These are phyloP conservation scores for Cetonia aurata DNA, from an alignment of 2,888 invertebrate species.

Conservation along the genomic window DNA sequence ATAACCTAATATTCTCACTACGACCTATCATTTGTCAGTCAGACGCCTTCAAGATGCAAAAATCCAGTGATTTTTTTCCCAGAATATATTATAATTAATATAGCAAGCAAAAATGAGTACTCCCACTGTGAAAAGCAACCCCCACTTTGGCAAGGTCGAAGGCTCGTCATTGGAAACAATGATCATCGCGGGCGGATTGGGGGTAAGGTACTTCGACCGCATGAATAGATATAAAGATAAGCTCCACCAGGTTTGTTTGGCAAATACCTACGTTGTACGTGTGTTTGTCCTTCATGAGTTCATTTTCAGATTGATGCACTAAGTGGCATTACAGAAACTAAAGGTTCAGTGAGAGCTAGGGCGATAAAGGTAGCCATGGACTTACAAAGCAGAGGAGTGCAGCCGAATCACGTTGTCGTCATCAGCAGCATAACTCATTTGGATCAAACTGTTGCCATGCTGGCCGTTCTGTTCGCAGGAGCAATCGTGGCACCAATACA, in stretches of 20 bases:
- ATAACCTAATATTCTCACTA: not conserved
- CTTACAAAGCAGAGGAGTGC: conserved; percentile 54
- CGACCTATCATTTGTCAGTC: conserved; percentile 13
- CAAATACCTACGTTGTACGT: no score
- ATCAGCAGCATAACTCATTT: conserved; percentile 58
- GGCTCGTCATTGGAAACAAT: conserved; percentile 17
- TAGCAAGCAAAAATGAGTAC: conserved; percentile 6
- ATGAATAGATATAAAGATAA: conserved; percentile 55
- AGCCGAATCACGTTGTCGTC: conserved; percentile 57
- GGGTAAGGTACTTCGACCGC: conserved; percentile 54
- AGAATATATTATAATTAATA: no score
- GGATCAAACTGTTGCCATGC: conserved; percentile 59
- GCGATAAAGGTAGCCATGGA: conserved; percentile 58
- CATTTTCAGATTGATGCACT: conserved; percentile 58
- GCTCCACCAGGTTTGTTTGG: conserved; percentile 56
- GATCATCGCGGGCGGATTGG: conserved; percentile 53
- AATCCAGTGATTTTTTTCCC: not conserved
- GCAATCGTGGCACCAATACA: conserved; percentile 60
- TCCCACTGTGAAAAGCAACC: not conserved
- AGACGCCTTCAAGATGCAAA: conserved; percentile 15
- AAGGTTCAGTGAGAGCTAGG: conserved; percentile 57
- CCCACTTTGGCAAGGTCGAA: conserved; percentile 14
- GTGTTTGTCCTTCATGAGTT: no score
- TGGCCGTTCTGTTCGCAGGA: conserved; percentile 58
- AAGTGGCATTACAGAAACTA: conserved; percentile 59